A percentile compares a stretch with the other conserved stretches of the same genome.
These are phyloP conservation scores for Actenoides lindsayi DNA, from an alignment of 2,113 vertebrate genomes.

Conservation along the genomic window DNA sequence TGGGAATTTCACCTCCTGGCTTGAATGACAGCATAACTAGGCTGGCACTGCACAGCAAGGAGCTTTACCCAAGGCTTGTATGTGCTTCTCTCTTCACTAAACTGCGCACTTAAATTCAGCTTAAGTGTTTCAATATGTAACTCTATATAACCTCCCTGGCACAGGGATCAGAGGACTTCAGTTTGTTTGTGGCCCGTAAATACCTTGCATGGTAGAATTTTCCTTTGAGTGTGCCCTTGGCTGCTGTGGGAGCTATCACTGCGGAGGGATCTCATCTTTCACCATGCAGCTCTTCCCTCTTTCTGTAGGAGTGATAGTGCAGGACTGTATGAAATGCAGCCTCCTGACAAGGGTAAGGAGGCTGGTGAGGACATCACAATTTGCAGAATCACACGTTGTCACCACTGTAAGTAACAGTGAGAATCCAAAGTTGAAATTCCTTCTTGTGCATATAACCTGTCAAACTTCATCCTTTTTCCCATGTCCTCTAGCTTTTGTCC, in stretches of 20 bases:
- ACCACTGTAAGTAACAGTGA: background rate
- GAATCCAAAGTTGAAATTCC: background rate
- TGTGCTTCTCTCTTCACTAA: background rate
- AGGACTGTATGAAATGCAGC: background rate
- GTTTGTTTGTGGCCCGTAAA: background rate
- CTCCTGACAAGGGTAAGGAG: background rate
- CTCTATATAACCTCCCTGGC: background rate
- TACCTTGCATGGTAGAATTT: background rate
- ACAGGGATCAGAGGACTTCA: background rate
- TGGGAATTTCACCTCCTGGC: background rate
- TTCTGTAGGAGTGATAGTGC: background rate
- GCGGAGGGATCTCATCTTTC: background rate
- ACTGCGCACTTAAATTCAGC: background rate
- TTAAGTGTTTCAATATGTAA: background rate
- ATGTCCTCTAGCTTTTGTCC: background rate
- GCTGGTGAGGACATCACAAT: background rate
- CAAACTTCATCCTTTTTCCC: background rate
- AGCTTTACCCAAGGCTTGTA: background rate
- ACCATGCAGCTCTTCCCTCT: fast-evolving
- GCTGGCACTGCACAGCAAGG: background rate
- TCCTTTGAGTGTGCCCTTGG: background rate
- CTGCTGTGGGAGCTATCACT: fast-evolving
- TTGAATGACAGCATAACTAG: background rate
- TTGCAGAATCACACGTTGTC: background rate
- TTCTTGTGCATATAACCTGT: background rate